These are phyloP conservation scores for Ploceus nigricollis DNA, from an alignment of 2,113 vertebrate genomes.

Conservation along the genomic window DNA sequence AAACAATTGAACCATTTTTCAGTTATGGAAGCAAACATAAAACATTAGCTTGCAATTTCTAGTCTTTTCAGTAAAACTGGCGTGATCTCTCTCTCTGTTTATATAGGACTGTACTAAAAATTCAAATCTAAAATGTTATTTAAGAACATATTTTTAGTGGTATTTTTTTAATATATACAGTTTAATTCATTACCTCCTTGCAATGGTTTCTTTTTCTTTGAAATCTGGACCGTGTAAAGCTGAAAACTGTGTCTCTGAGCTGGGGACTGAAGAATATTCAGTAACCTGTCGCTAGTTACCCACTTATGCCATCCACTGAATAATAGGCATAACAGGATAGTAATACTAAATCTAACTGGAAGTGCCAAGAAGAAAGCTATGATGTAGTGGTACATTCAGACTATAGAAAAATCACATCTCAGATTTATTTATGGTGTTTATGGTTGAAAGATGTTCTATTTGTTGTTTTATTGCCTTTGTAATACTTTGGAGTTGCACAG, in stretches of 20 bases:
- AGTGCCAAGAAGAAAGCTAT: background rate
- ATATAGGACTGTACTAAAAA: background rate
- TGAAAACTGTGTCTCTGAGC: background rate
- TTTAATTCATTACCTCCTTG: background rate
- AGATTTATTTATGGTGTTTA: background rate
- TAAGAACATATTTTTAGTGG: background rate
- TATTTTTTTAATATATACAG: background rate
- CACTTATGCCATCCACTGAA: background rate
- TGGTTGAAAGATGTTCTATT: background rate
- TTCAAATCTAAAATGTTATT: background rate
- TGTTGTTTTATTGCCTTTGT: background rate
- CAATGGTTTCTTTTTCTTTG: background rate
- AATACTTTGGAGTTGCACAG: background rate
- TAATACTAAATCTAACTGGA: background rate
- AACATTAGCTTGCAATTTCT: background rate
- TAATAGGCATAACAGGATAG: background rate
- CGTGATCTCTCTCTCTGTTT: background rate
- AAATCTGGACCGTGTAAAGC: background rate
- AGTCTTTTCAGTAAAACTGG: background rate
- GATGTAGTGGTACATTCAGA: background rate
- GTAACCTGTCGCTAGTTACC: background rate
- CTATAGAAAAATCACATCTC: background rate
- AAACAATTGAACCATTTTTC: background rate
- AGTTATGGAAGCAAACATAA: background rate
- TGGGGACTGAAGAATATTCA: background rate